A percentile compares a stretch with the other conserved stretches of the same genome.
phyloP scores from a whole-genome alignment of 2,113 vertebrate genomes.

The Casuarius casuarius region DNA sequence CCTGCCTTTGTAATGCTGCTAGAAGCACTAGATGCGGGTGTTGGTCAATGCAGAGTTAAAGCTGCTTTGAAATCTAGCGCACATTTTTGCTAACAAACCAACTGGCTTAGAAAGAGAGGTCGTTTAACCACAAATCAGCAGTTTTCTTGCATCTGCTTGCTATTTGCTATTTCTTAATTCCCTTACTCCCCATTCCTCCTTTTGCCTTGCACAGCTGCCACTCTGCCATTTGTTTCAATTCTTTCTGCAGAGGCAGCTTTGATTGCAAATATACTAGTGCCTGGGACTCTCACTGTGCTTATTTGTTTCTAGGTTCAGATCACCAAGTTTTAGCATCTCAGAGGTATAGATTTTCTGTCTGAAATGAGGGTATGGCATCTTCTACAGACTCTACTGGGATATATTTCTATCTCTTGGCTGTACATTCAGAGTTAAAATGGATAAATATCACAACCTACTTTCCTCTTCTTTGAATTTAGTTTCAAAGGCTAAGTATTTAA shows the following conservation, averaged over 20 bases:
- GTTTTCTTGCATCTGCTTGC: conserved; percentile 59
- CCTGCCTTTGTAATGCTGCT: neutral
- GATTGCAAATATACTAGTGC: neutral
- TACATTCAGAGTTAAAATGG: neutral
- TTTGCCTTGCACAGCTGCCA: neutral
- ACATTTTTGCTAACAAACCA: neutral
- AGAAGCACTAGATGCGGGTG: neutral
- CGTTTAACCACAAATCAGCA: conserved; percentile 28
- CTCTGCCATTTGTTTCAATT: neutral
- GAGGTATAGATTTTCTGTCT: neutral
- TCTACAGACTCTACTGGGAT: neutral
- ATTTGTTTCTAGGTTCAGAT: neutral
- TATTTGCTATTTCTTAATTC: conserved; percentile 31
- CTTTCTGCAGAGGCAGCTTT: conserved; percentile 1
- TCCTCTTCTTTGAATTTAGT: neutral
- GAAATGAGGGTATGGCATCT: neutral
- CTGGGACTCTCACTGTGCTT: neutral
- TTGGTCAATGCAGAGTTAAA: conserved; percentile 23
- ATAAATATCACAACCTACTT: neutral
- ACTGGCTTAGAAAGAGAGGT: neutral
- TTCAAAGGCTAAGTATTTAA: neutral
- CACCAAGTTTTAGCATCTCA: neutral
- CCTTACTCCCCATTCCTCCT: neutral
- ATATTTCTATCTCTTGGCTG: neutral
- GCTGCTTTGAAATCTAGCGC: neutral